phyloP scores from a whole-genome alignment of 2,888 invertebrate genomes.

The Pandemis corylana region DNA sequence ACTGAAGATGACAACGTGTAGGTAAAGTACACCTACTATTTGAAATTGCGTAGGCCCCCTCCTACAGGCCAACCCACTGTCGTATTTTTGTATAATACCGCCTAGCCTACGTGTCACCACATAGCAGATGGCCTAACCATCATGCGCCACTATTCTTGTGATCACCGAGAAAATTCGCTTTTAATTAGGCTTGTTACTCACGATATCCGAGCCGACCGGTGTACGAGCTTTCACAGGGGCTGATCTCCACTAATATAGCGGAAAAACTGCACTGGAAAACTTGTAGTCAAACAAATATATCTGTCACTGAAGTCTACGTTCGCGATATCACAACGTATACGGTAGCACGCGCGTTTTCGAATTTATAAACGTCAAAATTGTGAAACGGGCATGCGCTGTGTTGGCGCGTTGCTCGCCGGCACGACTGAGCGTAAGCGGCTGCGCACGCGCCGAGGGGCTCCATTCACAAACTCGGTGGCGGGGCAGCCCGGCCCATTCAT shows the following conservation, averaged over 20 bases:
- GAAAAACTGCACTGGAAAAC: constrained; percentile 52
- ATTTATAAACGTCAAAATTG: constrained; percentile 72
- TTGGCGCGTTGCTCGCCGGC: constrained; percentile 73
- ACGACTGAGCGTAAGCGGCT: constrained; percentile 76
- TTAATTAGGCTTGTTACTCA: constrained; percentile 63
- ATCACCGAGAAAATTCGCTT: constrained; percentile 58
- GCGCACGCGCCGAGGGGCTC: constrained; percentile 81
- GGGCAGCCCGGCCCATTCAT: constrained; percentile 76
- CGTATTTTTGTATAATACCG: constrained; percentile 68
- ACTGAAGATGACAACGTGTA: constrained; percentile 63
- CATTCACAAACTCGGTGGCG: constrained; percentile 81
- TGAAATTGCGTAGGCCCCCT: constrained; percentile 78
- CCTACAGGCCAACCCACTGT: constrained; percentile 78
- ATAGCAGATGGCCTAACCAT: constrained; percentile 62
- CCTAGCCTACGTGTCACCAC: constrained; percentile 76
- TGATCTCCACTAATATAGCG: constrained; percentile 53
- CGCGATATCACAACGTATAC: constrained; percentile 48
- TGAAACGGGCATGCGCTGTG: constrained; percentile 69
- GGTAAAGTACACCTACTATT: constrained; percentile 75
- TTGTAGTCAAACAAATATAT: constrained; percentile 49
- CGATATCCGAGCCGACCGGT: constrained; percentile 72
- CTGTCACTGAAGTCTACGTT: constrained; percentile 58
- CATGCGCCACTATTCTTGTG: constrained; percentile 52
- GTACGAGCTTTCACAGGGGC: constrained; percentile 68
- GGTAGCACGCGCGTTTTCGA: constrained; percentile 66